These are phyloP conservation scores for Agonopterix arenella DNA, from an alignment of 2,888 invertebrate genomes.

Conservation along the genomic window DNA sequence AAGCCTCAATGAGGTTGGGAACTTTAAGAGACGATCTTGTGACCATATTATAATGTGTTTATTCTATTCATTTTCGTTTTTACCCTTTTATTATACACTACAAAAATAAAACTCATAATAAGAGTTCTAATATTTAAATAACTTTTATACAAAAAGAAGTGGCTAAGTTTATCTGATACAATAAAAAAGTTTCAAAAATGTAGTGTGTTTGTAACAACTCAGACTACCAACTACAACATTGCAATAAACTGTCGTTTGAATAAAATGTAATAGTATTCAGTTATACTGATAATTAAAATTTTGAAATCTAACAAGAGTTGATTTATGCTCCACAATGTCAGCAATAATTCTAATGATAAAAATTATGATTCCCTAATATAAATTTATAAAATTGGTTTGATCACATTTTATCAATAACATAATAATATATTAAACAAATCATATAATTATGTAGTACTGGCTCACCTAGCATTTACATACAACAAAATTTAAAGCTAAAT, in stretches of 20 bases:
- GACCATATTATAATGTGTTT: too few relatives aligned
- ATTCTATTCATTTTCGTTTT: too few relatives aligned
- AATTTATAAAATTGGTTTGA: slow-evolving; percentile 21
- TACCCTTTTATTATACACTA: too few relatives aligned
- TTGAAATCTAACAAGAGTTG: slow-evolving; percentile 12
- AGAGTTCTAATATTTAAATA: background rate
- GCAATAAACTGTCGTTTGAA: slow-evolving; percentile 4
- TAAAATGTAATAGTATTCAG: slow-evolving; percentile 10
- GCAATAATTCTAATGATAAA: slow-evolving; percentile 6
- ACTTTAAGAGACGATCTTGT: too few relatives aligned
- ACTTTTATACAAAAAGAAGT: background rate
- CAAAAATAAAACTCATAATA: background rate
- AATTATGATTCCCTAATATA: slow-evolving; percentile 14
- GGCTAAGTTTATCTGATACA: too few relatives aligned
- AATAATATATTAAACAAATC: background rate
- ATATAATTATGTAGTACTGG: background rate
- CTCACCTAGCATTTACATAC: background rate
- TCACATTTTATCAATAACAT: slow-evolving; percentile 17
- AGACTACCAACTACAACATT: background rate
- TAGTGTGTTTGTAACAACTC: background rate
- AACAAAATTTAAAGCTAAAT: background rate
- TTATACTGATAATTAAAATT: slow-evolving; percentile 16
- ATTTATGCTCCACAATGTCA: slow-evolving; percentile 4
- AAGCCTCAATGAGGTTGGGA: too few relatives aligned
- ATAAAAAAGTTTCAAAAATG: background rate